A percentile compares a stretch with the other conserved stretches of the same genome.
Conservation (phyloP, 1,140 invertebrate genomes). For the Halyomorpha halys region DNA sequence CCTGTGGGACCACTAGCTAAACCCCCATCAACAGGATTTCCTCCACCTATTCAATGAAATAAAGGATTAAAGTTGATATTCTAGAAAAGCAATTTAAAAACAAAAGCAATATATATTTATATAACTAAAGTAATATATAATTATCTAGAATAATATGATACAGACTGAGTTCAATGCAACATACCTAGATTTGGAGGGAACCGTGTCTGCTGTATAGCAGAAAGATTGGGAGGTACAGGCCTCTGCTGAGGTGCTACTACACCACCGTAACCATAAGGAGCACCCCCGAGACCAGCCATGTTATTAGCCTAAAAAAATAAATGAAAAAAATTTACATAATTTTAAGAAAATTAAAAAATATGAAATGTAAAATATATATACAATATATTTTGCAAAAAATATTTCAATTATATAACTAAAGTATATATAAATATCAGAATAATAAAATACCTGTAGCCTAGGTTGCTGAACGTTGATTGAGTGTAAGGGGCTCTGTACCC, state of each 20-base stretch:
- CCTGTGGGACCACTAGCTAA: slow-evolving; percentile 56
- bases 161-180: too few species aligned
- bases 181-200: slow-evolving; percentile 33
- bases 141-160: too few species aligned
- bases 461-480: slow-evolving; percentile 31
- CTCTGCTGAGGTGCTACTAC: slow-evolving; percentile 48
- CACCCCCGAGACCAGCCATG: slow-evolving; percentile 34
- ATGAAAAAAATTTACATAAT: neutral
- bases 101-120: too few species aligned
- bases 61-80: too few species aligned
- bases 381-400: too few species aligned
- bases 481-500: slow-evolving; percentile 33
- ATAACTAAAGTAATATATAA: too few species aligned
- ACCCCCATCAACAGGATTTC: slow-evolving; percentile 48
- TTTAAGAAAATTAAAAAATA: too few species aligned
- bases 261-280: slow-evolving; percentile 43
- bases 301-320: slow-evolving; percentile 10
- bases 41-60: neutral
- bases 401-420: neutral
- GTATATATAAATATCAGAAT: too few species aligned
- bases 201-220: slow-evolving; percentile 36
- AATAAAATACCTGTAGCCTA: slow-evolving; percentile 35
- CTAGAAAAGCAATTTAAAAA: too few species aligned
- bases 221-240: slow-evolving; percentile 36
- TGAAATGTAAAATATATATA: too few species aligned